Evolutionary conservation across 2,888 invertebrate species (phyloP), one percentile per base, ranked within the genome.

Genomic region (Chymomyza procnemis): DNA sequence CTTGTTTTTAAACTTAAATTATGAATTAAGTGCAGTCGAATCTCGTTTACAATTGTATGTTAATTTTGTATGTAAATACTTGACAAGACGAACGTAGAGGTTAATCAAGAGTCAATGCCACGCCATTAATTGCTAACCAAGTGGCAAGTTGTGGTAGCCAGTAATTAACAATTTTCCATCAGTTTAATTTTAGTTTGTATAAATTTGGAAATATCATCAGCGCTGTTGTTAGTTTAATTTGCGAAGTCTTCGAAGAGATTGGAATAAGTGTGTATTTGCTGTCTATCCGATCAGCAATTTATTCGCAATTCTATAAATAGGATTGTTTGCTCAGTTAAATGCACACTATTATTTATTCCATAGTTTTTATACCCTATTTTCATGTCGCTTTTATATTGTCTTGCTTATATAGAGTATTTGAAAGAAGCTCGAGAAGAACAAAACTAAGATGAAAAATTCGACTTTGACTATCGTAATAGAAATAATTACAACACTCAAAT

Each of bases 71-170:
- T 62, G 3, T 63, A 21, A 30, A 14, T 59, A 26, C 19, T 47
- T 71, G 68, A 26, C 26, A 26, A 3, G 16, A 50, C 4, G 50
- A 26, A 4, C 68, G 26, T 60, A 80, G 79, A 83, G 83, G 79
- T 81, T 79, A 82, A 66, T 58, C 65, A 66, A 74, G 77, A 74
- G 83, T 79, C 83, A 81, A 81, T 82, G 80, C 71, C 80, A 79
- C 6, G 1, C 50, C 50, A 8, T 9, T 2, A 50, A 50, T 50
- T 50, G 50, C 19, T 16, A 50, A 18, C 50, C 19, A 18, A 61
- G 54, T 58, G 67, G 52, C 69, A 68, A 61, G 63, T 58, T 52
- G 66, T 62, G 68, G 71, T 75, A 73, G 78, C 73, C 72, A 74
- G 41, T 41, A 21, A 46, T 67, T 73, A 72, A 71, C 70, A 67